Conservation (phyloP, 37 sponge, comb jelly and placozoan genomes). For the Petrosia ficiformis region DNA sequence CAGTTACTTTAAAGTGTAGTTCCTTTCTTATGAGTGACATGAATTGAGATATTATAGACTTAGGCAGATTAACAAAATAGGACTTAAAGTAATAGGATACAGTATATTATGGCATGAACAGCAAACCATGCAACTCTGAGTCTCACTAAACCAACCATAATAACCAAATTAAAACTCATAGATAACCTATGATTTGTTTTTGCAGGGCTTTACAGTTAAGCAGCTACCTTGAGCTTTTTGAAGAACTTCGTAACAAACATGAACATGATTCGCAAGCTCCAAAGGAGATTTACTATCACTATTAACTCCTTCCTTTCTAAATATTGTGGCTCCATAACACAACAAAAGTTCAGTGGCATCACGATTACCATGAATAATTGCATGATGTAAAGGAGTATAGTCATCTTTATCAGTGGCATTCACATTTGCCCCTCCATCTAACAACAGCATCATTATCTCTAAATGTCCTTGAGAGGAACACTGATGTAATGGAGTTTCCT, state of each 20-base stretch:
- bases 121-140: no score
- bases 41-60: no score
- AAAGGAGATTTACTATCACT: constrained; percentile 36
- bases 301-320: constrained; percentile 19
- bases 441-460: constrained; percentile 61
- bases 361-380: constrained; percentile 60
- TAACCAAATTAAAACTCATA: no score
- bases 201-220: not conserved
- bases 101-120: no score
- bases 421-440: constrained; percentile 68
- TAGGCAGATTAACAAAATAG: no score
- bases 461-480: constrained; percentile 61
- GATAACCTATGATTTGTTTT: no score
- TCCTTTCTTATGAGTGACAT: no score
- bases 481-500: constrained; percentile 76
- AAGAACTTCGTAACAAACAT: constrained; percentile 40
- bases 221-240: constrained; percentile 40
- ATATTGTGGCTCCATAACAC: constrained; percentile 56
- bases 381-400: constrained; percentile 73
- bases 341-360: constrained; percentile 63
- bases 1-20: no score
- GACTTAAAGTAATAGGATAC: no score
- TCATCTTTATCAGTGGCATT: constrained; percentile 59
- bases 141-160: no score
- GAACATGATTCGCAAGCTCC: constrained; percentile 53